Evolutionary conservation across 1,140 invertebrate genomes (phyloP), one percentile per base, ranked within the genome.

Genomic region (Trichoplusia ni): DNA sequence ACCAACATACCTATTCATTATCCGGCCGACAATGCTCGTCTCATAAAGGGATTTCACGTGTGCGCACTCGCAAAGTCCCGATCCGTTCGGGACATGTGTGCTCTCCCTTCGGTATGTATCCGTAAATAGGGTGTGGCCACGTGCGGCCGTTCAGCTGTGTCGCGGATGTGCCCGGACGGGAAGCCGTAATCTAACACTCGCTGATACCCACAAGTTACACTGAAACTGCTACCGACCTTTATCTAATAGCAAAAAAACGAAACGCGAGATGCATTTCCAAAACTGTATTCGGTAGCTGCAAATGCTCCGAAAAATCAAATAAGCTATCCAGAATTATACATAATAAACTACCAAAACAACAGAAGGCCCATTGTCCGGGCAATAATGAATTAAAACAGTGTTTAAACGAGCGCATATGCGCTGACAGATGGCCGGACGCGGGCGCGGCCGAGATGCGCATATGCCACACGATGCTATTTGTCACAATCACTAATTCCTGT

Each of bases 1-100:
- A 87, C 84, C 82, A 67, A 67, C 68, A 70, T 82, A 87, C 84
- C 82, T 87, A 86, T 89, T 88, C 85, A 89, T 88, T 89, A 89
- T 76, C 73, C 82, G 61, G 33, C 65, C 73, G 80, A 89, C 86
- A 90, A 89, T 86, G 79, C 83, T 82, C 73, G 64, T 86, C 81
- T 83, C 80, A 89, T 86, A 89, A 89, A 87, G 78, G 81, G 86
- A 90, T 89, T 89, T 86, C 88, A 90, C 88, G 87, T 90, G 88
- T 88, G 81, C 80, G 75, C 79, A 80, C 83, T 83, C 81, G 85
- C 84, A 64, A 83, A 86, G 86, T 89, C 84, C 78, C 83, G 83
- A 86, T 87, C 80, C 79, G 80, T 86, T 83, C 80, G 78, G 84
- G 85, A 90, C 87, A 90, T 90, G 86, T 89, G 87, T 75, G 84